Evolutionary conservation across 2,113 vertebrate genomes (phyloP), one percentile per base, ranked within the genome.

Genomic region (Guaruba guarouba): DNA sequence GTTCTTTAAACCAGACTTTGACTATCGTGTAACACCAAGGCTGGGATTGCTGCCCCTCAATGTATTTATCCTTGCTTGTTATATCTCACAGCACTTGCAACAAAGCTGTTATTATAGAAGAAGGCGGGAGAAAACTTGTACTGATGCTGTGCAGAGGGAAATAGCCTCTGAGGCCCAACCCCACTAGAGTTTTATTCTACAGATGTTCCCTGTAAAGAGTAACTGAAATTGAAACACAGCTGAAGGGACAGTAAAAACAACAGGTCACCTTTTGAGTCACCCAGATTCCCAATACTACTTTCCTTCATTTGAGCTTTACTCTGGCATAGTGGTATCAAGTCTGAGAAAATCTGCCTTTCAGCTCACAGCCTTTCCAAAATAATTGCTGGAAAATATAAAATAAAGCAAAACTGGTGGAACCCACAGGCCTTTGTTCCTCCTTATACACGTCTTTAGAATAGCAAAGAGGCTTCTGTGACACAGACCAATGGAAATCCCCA

Each of bases 211-310:
- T 63, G 91, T 76, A 64, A 89, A 91, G 80, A 54, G 54, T 86
- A 82, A 74, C 63, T 44, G 70, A 84, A 94, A 96, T 95, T 91
- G 81, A 83, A 96, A 81, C 81, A 76, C 77, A 55, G 23, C 70
- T 66, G 78, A 91, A 91, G 88, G 67, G 78, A 54, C 59, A 54
- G 61, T 82, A 91, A 89, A 93, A 96, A 82, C 88, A 93, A 82
- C 6, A 5, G 95, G 91, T 90, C 90, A 88, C 67, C 68, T 90
- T 93, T 31, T 14, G 90, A 95, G 70, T 82, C 89, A 82, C 52
- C 0, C 55, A 73, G 69, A 76, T 33, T 76, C 63, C 41, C 22
- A 3, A 9, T 18, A 28, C 37, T 62, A 3, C 95, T 82, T 79
- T 51, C 54, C 74, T 55, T 86, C 83, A 8, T 82, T 31, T 92